Evolutionary conservation across 2,113 vertebrate genomes (phyloP), one percentile per base, ranked within the genome.

Genomic region (Elachura formosa): DNA sequence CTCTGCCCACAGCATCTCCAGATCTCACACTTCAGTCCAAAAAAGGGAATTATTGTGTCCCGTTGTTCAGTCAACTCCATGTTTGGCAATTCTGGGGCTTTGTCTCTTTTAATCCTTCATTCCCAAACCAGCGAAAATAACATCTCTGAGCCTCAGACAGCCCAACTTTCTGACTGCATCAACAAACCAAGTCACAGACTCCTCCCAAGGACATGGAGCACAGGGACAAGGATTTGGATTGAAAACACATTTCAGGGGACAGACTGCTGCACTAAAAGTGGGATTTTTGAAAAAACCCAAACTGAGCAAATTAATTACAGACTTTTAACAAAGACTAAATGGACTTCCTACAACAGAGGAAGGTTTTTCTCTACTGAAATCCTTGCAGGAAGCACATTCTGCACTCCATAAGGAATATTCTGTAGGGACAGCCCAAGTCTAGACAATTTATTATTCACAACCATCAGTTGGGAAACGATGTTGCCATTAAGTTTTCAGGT

Each of bases 391-490:
- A 21, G 28, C 18, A 2, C 43, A 31, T 9, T 7, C 68, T 36
- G 29, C 14, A 18, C 15, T 78, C 66, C 55, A 4, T 3, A 21
- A 36, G 0, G 8, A 49, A 46, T 7, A 46, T 3, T 5, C 26
- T 14, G 29, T 8, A 43, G 33, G 43, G 28, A 48, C 66, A 64
- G 49, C 41, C 67, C 58, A 20, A 62, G 22, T 2, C 45, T 11
- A 12, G 49, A 26, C 14, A 25, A 45, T n/a, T 73, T 14, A 38
- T 62, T 48, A 26, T 43, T 38, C 40, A 22, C 36, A 59, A 19
- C 19, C 17, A 54, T 33, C 81, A 80, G 2, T 0, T 25, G n/a
- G 49, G 54, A 73, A 66, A 48, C 22, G 31, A 1, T 3, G 3
- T 31, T 51, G 24, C 55, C 29, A 18, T 25, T 48, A 40, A 23